Base-by-base conservation (phyloP, 2,888 invertebrate species). In the Halictus quadricinctus region DNA sequence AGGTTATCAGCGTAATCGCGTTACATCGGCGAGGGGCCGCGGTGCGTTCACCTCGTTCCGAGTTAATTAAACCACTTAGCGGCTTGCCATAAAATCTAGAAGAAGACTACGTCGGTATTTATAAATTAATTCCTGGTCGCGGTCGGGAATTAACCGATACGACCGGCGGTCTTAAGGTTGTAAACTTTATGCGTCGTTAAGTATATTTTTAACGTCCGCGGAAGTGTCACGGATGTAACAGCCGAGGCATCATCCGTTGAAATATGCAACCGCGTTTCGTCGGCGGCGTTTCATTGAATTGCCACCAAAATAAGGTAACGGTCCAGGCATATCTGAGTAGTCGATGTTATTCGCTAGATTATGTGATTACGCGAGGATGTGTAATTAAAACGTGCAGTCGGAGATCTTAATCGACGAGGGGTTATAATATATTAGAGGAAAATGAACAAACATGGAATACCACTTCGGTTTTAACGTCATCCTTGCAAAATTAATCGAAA, bases 51-150 rank as follows among this genome's bases (percentile, higher is more conserved):
- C 82, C 54, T 79, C 21, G 60, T 70, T 70, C 77, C 54, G 8
- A n/a, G 66, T 64, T 85, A 84, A 85, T 85, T 85, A 84, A 80
- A 80, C 84, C 85, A 80, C 77, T 85, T 75, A 80, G 76, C 81
- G 81, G 76, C 66, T 73, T 69, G 29, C 69, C 78, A 64, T 81
- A 84, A 86, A 81, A 46, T 85, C 29, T 46, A 70, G 43, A 81
- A 76, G 72, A 76, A 84, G 73, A 60, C n/a, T 60, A 18, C 60
- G 25, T 46, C 54, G 50, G 60, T 15, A 69, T 84, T 85, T 78
- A 69, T 80, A 84, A 85, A 86, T 84, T 86, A 81, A 86, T 84
- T 81, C 70, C 21, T 12, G 43, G 43, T 25, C 54, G n/a, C n/a
- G 72, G 75, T 13, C 41, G 54, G 84, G 58, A 84, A 84, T 74